These are phyloP conservation scores for Mythimna lalbum DNA, from an alignment of 2,888 invertebrate species.

Conservation along the genomic window DNA sequence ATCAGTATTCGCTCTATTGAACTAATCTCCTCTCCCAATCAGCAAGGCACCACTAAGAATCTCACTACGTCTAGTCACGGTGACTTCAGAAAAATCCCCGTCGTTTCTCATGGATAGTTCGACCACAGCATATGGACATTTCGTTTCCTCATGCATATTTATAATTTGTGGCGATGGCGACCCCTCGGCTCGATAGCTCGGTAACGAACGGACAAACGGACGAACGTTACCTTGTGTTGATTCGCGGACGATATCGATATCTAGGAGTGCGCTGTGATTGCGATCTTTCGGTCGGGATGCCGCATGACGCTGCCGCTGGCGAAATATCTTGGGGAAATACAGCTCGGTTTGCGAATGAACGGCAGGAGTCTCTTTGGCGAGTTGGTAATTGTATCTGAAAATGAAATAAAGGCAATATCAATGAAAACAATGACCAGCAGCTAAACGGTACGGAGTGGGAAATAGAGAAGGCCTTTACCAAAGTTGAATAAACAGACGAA, in stretches of 20 bases:
- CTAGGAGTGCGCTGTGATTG: slow-evolving; percentile 58
- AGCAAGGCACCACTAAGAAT: slow-evolving; percentile 18
- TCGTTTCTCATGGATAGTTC: slow-evolving; percentile 50
- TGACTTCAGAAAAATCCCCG: slow-evolving; percentile 48
- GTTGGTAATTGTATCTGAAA: too few relatives aligned
- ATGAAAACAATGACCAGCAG: too few relatives aligned
- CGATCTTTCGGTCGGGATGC: slow-evolving; percentile 48
- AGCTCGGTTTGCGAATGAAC: slow-evolving; percentile 16
- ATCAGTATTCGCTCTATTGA: not conserved
- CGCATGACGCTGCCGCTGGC: slow-evolving; percentile 16
- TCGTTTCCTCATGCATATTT: slow-evolving; percentile 67
- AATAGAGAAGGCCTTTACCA: too few relatives aligned
- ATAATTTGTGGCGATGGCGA: slow-evolving; percentile 53
- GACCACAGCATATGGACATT: slow-evolving; percentile 61
- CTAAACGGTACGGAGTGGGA: too few relatives aligned
- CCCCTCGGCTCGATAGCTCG: slow-evolving; percentile 58
- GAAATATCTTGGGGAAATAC: slow-evolving; percentile 13
- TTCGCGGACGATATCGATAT: slow-evolving; percentile 55
- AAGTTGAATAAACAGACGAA: too few relatives aligned
- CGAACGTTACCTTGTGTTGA: slow-evolving; percentile 59
- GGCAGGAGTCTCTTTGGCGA: not conserved
- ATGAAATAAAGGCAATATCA: too few relatives aligned
- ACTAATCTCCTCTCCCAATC: slow-evolving; percentile 37
- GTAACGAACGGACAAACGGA: slow-evolving; percentile 62
- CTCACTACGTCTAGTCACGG: slow-evolving; percentile 39